Evolutionary conservation across 2,113 vertebrate genomes (phyloP), one percentile per base, ranked within the genome.

Genomic region (Dicentrarchus labrax): DNA sequence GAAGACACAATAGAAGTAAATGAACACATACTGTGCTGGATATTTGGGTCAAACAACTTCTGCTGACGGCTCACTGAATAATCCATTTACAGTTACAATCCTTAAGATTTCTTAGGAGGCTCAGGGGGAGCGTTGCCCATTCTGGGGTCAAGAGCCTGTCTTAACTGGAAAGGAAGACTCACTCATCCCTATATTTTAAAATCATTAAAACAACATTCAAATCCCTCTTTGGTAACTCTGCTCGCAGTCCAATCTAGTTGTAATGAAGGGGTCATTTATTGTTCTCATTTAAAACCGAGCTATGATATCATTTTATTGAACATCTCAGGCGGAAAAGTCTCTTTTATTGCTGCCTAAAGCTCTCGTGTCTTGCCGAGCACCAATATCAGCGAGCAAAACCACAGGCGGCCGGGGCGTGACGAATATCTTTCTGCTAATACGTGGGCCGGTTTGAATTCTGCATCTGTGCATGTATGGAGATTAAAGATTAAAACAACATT

Each of bases 401-500:
- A 15, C 60, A 19, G 51, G 70, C 39, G 2, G 51, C 10, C 7
- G 9, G 6, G 41, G 17, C 50, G 8, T 56, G 54, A 76, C 57
- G 8, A 65, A 48, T 21, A 69, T 48, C 57, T 64, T 19, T 53
- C 69, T 78, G 76, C 62, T 67, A 36, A 68, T 76, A 80, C 78
- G 51, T 59, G 68, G 48, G 57, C 54, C 75, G 24, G 19, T 50
- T 45, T 74, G 41, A 76, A 65, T 15, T 17, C 39, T 30, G 68
- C 67, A 71, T 76, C 39, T 50, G 61, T 1, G 51, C 59, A 60
- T 6, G 48, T n/a, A 5, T 15, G 72, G 56, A 80, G 78, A 88
- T 83, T 72, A 73, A 77, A 80, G 76, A 91, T 78, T 81, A 30
- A 30, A 30, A 85, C 59, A 71, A 83, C 82, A 88, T 84, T 59